These are phyloP conservation scores for Polia nebulosa DNA, from an alignment of 2,888 invertebrate genomes.

Conservation along the genomic window DNA sequence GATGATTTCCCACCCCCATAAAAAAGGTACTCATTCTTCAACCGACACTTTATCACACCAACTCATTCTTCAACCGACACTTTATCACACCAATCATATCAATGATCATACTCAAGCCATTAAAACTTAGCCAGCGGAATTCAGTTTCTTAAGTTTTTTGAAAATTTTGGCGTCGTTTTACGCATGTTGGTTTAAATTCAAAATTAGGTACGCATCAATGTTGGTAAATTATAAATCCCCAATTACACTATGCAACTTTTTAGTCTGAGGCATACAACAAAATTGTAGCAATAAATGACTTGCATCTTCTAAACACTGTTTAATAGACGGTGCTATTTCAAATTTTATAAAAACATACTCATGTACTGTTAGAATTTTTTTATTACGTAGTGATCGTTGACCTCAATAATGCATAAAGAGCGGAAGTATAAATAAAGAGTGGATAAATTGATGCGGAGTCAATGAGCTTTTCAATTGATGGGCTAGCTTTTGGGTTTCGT, in stretches of 20 bases:
- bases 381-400: conserved; percentile 17
- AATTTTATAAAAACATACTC: not conserved
- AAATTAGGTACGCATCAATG: no score
- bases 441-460: conserved; percentile 5
- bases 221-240: not conserved
- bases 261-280: not conserved
- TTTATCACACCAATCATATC: no score
- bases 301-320: not conserved
- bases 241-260: not conserved
- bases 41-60: no score
- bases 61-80: no score
- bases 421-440: conserved; percentile 12
- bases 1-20: no score
- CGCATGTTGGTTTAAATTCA: not conserved
- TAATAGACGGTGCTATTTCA: not conserved
- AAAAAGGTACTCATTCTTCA: no score
- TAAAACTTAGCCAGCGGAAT: not conserved
- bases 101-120: no score
- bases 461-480: conserved; percentile 9
- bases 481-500: not conserved
- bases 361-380: not conserved
- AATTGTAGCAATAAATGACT: not conserved
- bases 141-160: not conserved
- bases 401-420: conserved; percentile 27
- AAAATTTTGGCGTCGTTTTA: not conserved